Base-by-base conservation (phyloP, 1,140 invertebrate species). In the Papilio glaucus region DNA sequence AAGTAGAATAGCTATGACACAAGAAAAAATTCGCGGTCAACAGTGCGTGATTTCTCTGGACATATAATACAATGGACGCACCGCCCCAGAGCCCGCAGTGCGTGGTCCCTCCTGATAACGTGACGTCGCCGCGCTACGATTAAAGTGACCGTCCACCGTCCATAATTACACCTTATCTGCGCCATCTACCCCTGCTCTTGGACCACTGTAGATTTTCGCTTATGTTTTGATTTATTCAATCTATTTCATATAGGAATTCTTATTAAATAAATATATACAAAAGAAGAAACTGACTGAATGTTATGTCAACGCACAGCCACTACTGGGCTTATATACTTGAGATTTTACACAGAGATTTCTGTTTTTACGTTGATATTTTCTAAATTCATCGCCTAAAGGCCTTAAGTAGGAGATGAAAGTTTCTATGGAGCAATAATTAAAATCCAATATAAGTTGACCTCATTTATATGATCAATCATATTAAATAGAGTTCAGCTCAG, bases 151-250 rank as follows among this genome's bases (percentile, higher is more conserved):
- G 62, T 65, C 62, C 62, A 65, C 62, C 18, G 61, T 65, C 15
- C 37, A 65, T 65, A 65, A 65, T 65, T 65, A 65, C 18, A 65
- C 29, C 15, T 41, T 65, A 65, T 65, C 62, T 24, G 62, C 33
- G 15, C 37, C 62, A 65, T 65, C 62, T 21, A 65, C 37, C 62
- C 62, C 45, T 53, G 45, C 39, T 21, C 62, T 65, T 65, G 13
- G 33, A 65, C 45, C 45, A 21, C 13, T 0, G 0, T 65, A 13
- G 7, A 39, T 37, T 38, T 65, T 65, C 26, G 29, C 21, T 15
- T 33, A 15, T 42, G 24, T 37, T 29, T 37, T 26, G 37, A 37
- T 62, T 62, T 33, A 10, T 62, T 37, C 60, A n/a, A 21, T 37
- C 5, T 62, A 62, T 37, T 15, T 2, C 26, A 4, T 60, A 26